Base-by-base conservation (phyloP, 1,140 invertebrate genomes). In the Tenebrio molitor region DNA sequence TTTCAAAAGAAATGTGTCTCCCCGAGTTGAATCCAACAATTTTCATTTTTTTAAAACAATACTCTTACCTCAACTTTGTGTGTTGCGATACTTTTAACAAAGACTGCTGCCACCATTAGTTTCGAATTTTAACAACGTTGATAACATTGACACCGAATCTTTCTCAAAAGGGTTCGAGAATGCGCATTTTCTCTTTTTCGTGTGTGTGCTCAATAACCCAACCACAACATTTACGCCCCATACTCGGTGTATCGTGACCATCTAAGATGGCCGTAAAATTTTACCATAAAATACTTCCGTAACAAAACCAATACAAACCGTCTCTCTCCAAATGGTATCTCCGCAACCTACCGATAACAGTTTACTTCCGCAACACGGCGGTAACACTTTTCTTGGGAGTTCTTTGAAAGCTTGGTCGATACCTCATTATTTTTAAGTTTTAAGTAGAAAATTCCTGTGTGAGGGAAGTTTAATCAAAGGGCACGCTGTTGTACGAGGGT, bases 391-490 rank as follows among this genome's bases (percentile, higher is more conserved):
- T 17, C 16, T 44, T 16, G n/a, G 41, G n/a, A 15, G n/a, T 16
- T 44, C 41, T 21, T 50, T 21, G 16, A 21, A 21, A 50, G n/a
- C 10, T 10, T 10, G 19, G n/a, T 29, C 25, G 25, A 29, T 29
- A 50, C 3, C 17, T 6, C 17, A 8, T 50, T 17, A 17, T 50
- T 50, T 50, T 50, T 50, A 21, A 50, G 3, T 50, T 50, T 50
- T 19, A 50, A 10, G 15, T 4, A 1, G 4, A 50, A 50, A 50
- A 50, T 8, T 8, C 8, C 3, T 50, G 8, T n/a, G n/a, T n/a
- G n/a, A 50, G 16, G 4, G 44, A 15, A 21, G 19, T 50, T n/a
- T n/a, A n/a, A 17, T 50, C 16, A 50, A n/a, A n/a, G n/a, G n/a
- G n/a, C n/a, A n/a, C n/a, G n/a, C n/a, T n/a, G 50, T 15, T 58